phyloP scores from a whole-genome alignment of 1,140 invertebrate genomes.

The Leptoteleia sp. region DNA sequence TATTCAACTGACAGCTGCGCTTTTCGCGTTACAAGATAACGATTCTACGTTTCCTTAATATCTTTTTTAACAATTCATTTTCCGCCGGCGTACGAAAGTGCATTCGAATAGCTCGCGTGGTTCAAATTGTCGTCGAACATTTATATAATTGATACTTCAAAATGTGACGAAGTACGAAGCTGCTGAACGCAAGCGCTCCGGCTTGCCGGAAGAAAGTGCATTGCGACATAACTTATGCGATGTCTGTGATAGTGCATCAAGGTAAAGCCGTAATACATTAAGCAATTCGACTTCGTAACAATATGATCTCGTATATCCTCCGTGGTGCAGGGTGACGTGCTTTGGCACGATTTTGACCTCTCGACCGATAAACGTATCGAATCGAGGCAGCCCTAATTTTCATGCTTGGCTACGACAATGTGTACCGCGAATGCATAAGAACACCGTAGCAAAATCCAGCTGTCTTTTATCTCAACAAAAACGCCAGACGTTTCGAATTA shows the following conservation, averaged over 20 bases:
- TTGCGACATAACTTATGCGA: conserved; percentile 65
- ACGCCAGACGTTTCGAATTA: conserved; percentile 43
- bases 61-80: conserved; percentile 14
- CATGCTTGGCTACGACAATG: conserved; percentile 53
- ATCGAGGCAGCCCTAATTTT: conserved; percentile 65
- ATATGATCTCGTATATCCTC: conserved; percentile 68
- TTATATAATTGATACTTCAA: conserved; percentile 38
- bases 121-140: neutral
- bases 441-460: conserved; percentile 33
- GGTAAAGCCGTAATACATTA: conserved; percentile 61
- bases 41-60: conserved; percentile 7
- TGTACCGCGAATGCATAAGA: conserved; percentile 30
- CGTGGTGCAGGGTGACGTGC: conserved; percentile 47
- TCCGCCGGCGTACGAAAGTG: neutral
- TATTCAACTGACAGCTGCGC: conserved; percentile 3
- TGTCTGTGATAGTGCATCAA: conserved; percentile 66
- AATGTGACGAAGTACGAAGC: conserved; percentile 9
- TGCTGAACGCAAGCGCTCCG: conserved; percentile 20
- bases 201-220: conserved; percentile 65
- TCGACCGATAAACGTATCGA: conserved; percentile 66
- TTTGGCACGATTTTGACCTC: conserved; percentile 65
- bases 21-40: conserved; percentile 5
- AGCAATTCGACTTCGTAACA: conserved; percentile 64
- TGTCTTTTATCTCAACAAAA: conserved; percentile 45
- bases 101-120: too few relatives aligned